Evolutionary conservation across 1,140 invertebrate genomes (phyloP).

Genomic region (Anadara kagoshimensis): DNA sequence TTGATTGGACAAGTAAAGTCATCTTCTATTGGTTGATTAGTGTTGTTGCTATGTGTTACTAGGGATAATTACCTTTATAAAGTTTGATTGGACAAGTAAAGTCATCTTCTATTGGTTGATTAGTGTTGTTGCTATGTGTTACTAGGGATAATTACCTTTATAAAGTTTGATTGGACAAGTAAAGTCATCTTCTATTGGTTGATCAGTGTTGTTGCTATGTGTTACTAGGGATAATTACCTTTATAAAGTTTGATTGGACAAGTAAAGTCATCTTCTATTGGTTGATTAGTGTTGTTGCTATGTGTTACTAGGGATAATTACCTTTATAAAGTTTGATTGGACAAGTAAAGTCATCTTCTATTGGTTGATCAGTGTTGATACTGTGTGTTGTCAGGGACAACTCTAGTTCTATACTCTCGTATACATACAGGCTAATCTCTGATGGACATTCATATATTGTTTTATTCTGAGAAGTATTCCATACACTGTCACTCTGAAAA

Average conservation of each 20-base stretch:
- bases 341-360: slow-evolving; percentile 66
- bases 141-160: slow-evolving; percentile 63
- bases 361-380: slow-evolving; percentile 40
- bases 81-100: slow-evolving; percentile 69
- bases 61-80: slow-evolving; percentile 55
- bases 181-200: slow-evolving; percentile 73
- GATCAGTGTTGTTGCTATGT: slow-evolving; percentile 41
- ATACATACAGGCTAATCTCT: slow-evolving; percentile 69
- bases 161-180: too few species aligned
- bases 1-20: too few species aligned
- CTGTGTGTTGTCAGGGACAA: slow-evolving; percentile 65
- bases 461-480: not conserved
- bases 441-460: slow-evolving; percentile 35
- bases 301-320: slow-evolving; percentile 27
- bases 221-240: slow-evolving; percentile 51
- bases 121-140: slow-evolving; percentile 29
- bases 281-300: not conserved
- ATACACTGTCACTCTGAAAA: too few species aligned
- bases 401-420: slow-evolving; percentile 73
- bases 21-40: too few species aligned
- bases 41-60: not conserved
- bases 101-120: slow-evolving; percentile 42
- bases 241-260: slow-evolving; percentile 69
- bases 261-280: slow-evolving; percentile 59
- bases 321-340: slow-evolving; percentile 70